A percentile compares a stretch with the other conserved stretches of the same genome.
Conservation (phyloP, 2,113 vertebrate species). For the Nothoprocta pentlandii region DNA sequence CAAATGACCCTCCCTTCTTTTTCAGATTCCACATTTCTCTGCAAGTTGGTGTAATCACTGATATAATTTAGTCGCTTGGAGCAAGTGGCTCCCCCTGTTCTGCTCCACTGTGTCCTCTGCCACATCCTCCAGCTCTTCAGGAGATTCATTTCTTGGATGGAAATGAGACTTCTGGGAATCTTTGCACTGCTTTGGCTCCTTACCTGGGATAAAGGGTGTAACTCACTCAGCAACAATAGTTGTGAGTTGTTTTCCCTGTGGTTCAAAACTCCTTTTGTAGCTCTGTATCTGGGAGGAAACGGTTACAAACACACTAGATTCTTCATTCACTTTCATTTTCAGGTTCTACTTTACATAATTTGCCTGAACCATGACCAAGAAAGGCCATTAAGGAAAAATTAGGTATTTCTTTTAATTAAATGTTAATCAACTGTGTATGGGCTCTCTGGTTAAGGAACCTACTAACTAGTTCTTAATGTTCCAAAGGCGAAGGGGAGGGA, state of each 20-base stretch:
- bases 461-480: neutral
- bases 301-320: neutral
- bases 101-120: neutral
- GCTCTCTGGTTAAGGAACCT: neutral
- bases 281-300: neutral
- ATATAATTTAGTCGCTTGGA: neutral
- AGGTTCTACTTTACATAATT: neutral
- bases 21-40: neutral
- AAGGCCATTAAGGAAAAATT: neutral
- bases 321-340: neutral
- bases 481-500: neutral
- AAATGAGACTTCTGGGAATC: conserved; percentile 5
- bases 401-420: neutral
- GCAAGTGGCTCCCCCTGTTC: neutral
- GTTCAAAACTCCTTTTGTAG: neutral
- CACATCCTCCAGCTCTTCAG: neutral
- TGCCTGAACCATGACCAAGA: neutral
- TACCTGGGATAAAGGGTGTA: neutral
- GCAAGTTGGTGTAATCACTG: neutral
- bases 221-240: neutral
- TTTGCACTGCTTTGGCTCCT: neutral
- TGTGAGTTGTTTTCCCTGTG: neutral
- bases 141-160: neutral
- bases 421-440: neutral
- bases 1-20: neutral